Evolutionary conservation across 2,888 invertebrate genomes (phyloP), one percentile per base, ranked within the genome.

Genomic region (Muscina levida): DNA sequence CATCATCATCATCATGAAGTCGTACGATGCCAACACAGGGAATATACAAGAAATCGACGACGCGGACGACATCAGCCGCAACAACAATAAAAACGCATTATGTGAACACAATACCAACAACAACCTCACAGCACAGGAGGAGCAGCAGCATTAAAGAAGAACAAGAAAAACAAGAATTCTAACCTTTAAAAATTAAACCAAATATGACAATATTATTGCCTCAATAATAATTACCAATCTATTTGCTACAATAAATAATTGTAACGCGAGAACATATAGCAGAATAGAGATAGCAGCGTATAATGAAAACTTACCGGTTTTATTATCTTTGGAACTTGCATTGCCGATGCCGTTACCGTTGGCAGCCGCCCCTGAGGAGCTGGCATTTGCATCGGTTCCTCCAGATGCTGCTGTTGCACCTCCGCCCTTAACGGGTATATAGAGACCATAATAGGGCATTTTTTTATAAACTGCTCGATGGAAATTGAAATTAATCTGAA

Each of bases 371-470:
- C 44, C 24, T 22, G 62, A 46, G 15, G 59, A 62, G 13, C 53
- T 62, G 19, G 62, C 13, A 22, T 15, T 59, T 48, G 11, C 19
- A 31, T 3, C 8, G 8, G 31, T 31, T 11, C 15, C 5, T 37
- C 19, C 56, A 57, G 72, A 51, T 51, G 71, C 66, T 66, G 66
- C 37, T 39, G 75, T 24, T 24, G 56, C 26, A 19, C 65, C 65
- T 48, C 53, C 77, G 42, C 65, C 62, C 57, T 79, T 81, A n/a
- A 59, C 72, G 51, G 84, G 84, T 70, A 84, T 79, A 39, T 82
- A 83, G 0, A 84, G 70, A 39, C 84, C 84, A 82, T 83, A 84
- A 74, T 77, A 84, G 56, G 84, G 79, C 84, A 84, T 84, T 72
- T 76, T 82, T n/a, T n/a, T n/a, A n/a, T n/a, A n/a, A n/a, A n/a